Percentiles rank a stretch among this genome's conserved stretches.
phyloP scores from a whole-genome alignment of 30 jellyfish, hydroid and myxozoan species.

The Chironex yamaguchii region DNA sequence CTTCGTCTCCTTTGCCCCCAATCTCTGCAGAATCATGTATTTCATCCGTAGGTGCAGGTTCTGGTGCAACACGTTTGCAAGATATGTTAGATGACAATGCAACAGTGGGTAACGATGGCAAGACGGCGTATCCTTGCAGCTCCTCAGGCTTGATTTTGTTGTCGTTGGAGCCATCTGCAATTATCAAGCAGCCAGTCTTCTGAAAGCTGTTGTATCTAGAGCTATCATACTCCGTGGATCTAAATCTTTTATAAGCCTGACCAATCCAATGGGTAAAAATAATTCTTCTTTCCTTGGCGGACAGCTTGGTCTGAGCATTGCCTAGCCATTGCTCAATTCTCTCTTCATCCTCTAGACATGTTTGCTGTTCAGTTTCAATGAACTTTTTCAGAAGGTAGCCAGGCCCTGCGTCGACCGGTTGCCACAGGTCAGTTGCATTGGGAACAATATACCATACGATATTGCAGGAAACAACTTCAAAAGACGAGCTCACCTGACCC shows the following conservation, averaged over 20 bases:
- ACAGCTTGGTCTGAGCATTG: background rate
- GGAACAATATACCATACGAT: constrained; percentile 49
- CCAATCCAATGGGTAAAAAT: constrained; percentile 57
- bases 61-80: background rate
- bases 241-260: constrained; percentile 55
- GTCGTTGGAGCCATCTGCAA: constrained; percentile 82
- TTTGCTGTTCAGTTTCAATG: constrained; percentile 30
- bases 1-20: constrained; percentile 5
- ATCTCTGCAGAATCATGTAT: background rate
- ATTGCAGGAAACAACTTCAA: constrained; percentile 19
- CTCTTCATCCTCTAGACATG: constrained; percentile 60
- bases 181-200: constrained; percentile 73
- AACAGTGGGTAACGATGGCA: constrained; percentile 3
- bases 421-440: constrained; percentile 68
- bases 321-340: constrained; percentile 51
- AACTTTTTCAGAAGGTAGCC: constrained; percentile 29
- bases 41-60: background rate
- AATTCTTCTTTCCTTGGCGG: constrained; percentile 68
- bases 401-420: constrained; percentile 63
- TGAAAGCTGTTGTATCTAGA: constrained; percentile 39
- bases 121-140: constrained; percentile 8
- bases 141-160: constrained; percentile 1
- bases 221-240: constrained; percentile 22
- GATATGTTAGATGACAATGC: background rate
- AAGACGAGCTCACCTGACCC: constrained; percentile 12